phyloP scores from a whole-genome alignment of 2,888 invertebrate species.

The Cinara cedri region DNA sequence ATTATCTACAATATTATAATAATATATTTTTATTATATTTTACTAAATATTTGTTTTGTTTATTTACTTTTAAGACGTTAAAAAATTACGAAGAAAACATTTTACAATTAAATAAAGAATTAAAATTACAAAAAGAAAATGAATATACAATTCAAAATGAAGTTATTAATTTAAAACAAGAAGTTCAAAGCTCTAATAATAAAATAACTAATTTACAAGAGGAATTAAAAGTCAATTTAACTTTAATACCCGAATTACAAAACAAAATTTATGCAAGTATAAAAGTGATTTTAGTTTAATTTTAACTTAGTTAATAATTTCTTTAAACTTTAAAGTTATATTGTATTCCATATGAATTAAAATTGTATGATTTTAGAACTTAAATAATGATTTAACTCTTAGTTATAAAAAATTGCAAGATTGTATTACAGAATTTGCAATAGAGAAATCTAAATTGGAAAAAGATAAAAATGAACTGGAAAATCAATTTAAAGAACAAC shows the following conservation, averaged over 20 bases:
- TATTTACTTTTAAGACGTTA: conserved; percentile 7
- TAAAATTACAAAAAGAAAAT: conserved; percentile 10
- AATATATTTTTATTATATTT: no score
- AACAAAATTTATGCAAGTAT: conserved; percentile 25
- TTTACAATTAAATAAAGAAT: not conserved
- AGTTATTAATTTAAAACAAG: conserved; percentile 22
- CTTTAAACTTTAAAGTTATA: not conserved
- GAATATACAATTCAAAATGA: not conserved
- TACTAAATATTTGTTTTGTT: not conserved
- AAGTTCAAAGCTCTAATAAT: conserved; percentile 16
- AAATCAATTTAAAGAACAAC: conserved; percentile 20
- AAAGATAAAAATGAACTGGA: conserved; percentile 36
- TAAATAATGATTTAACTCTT: conserved; percentile 21
- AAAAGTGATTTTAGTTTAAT: not conserved
- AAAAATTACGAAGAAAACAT: conserved; percentile 20
- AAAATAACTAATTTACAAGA: conserved; percentile 26
- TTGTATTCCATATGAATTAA: not conserved
- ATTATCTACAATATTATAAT: not conserved
- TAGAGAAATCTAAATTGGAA: conserved; percentile 19
- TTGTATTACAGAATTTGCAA: not conserved
- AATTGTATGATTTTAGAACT: conserved; percentile 16
- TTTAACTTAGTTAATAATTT: not conserved
- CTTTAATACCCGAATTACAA: conserved; percentile 37
- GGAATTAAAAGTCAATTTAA: conserved; percentile 9
- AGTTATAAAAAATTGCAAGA: not conserved